phyloP scores from a whole-genome alignment of 2,888 invertebrate genomes.

The Lysandra bellargus region DNA sequence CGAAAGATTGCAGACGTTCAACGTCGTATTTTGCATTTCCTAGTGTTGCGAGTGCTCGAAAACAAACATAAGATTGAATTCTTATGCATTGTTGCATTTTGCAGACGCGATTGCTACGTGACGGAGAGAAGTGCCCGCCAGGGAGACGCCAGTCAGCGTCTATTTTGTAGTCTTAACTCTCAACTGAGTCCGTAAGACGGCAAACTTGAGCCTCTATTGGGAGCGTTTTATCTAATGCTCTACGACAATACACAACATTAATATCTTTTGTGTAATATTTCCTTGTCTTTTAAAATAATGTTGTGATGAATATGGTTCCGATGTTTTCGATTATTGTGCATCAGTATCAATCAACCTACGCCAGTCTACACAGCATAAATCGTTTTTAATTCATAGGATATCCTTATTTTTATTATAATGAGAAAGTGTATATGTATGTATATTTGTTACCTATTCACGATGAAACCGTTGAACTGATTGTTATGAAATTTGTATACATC shows the following conservation, averaged over 20 bases:
- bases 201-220: conserved; percentile 39
- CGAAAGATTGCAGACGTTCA: conserved; percentile 27
- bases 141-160: conserved; percentile 76
- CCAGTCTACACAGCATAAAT: no score
- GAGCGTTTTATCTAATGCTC: conserved; percentile 38
- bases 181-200: conserved; percentile 46
- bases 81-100: conserved; percentile 76
- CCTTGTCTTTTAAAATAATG: not conserved
- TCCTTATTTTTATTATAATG: no score
- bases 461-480: no score
- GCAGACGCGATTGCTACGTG: conserved; percentile 71
- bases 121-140: conserved; percentile 63
- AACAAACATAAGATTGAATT: conserved; percentile 70
- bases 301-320: not conserved
- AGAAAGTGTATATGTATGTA: no score
- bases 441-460: no score
- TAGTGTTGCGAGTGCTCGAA: conserved; percentile 40
- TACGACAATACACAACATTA: conserved; percentile 19
- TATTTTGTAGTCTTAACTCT: conserved; percentile 66
- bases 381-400: no score
- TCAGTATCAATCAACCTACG: not conserved
- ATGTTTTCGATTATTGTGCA: not conserved
- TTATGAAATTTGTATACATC: no score
- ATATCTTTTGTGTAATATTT: conserved; percentile 3
- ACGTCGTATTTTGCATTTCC: conserved; percentile 39